These are phyloP conservation scores for Rhegmatorhina hoffmannsi DNA, from an alignment of 2,113 vertebrate species.

Conservation along the genomic window DNA sequence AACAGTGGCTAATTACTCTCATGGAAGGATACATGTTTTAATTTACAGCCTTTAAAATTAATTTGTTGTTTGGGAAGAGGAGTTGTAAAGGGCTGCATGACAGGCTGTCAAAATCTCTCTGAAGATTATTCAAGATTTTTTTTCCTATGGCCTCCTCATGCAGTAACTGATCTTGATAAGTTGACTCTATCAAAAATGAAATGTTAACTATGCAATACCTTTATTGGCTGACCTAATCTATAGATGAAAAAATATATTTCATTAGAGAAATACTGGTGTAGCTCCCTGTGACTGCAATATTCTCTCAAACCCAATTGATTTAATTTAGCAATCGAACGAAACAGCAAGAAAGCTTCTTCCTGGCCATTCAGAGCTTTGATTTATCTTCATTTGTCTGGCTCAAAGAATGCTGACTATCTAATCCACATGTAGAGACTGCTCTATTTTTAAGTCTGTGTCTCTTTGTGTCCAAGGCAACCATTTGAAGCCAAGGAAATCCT, in stretches of 20 bases:
- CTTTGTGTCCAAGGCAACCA: conserved; percentile 78
- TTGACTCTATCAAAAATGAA: neutral
- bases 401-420: conserved; percentile 33
- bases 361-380: neutral
- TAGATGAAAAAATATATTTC: neutral
- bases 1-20: neutral
- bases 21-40: neutral
- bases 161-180: neutral
- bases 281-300: neutral
- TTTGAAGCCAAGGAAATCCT: conserved; percentile 58
- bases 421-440: conserved; percentile 8
- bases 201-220: neutral
- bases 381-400: conserved; percentile 34
- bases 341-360: neutral
- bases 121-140: neutral
- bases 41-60: neutral
- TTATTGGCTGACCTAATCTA: neutral
- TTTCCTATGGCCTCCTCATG: neutral
- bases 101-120: neutral
- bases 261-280: neutral
- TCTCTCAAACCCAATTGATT: neutral
- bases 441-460: conserved; percentile 76
- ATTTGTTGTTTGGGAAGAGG: neutral
- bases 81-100: neutral
- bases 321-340: conserved; percentile 33